These are phyloP conservation scores for Leuciscus idus DNA, from an alignment of 2,113 vertebrate genomes.

Conservation along the genomic window DNA sequence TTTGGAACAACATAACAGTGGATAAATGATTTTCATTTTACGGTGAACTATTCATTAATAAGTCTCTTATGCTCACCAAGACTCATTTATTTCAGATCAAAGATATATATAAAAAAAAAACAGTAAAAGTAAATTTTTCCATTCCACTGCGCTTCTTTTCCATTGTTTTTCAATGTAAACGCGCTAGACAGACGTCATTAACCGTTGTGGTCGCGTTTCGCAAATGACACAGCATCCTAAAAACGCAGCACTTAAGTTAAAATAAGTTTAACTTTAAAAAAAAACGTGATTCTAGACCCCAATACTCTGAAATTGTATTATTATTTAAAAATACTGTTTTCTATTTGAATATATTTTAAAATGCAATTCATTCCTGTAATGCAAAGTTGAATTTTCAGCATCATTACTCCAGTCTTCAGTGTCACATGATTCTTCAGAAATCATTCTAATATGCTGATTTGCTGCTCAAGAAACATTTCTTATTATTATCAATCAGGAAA, in stretches of 20 bases:
- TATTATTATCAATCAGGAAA: too few species aligned
- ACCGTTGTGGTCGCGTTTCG: too few species aligned
- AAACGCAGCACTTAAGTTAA: too few species aligned
- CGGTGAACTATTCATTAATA: not conserved
- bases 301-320: too few species aligned
- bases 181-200: too few species aligned
- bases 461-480: not conserved
- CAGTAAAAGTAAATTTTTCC: too few species aligned
- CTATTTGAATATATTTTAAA: not conserved
- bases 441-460: not conserved
- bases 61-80: not conserved
- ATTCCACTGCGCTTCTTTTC: too few species aligned
- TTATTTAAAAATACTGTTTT: too few species aligned
- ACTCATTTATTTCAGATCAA: not conserved
- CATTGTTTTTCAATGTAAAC: too few species aligned
- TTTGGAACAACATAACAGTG: not conserved
- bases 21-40: not conserved
- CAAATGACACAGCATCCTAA: too few species aligned
- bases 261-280: too few species aligned
- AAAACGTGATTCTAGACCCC: too few species aligned
- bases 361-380: not conserved
- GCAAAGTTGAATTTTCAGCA: not conserved
- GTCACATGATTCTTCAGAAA: not conserved
- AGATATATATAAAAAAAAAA: not conserved
- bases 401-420: not conserved